Evolutionary conservation across 2,888 invertebrate species (phyloP), one percentile per base, ranked within the genome.

Genomic region (Scaptomyza parva): DNA sequence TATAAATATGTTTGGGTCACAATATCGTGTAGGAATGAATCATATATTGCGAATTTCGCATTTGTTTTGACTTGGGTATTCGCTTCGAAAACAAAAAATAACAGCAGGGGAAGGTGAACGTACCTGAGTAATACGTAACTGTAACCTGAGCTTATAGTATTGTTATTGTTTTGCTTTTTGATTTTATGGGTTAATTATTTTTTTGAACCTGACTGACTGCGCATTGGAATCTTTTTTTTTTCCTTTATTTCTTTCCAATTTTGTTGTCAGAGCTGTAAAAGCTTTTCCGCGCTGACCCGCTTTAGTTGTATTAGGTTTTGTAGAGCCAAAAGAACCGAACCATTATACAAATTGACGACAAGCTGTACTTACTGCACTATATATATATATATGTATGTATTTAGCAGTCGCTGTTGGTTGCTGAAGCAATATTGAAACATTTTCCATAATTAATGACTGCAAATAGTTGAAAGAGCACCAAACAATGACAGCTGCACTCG

Each of bases 381-480:
- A 37, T 37, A 9, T 17, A 8, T 20, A 37, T 30, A 22, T 12
- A n/a, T 33, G 8, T 33, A 22, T 20, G 9, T 20, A 40, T 39
- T 18, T 40, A 35, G 1, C 0, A n/a, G 33, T 17, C 11, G 52
- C 44, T 60, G 48, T 37, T 45, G 33, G 35, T 35, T 22, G 50
- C 66, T 59, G 60, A 47, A 58, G 74, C 61, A 57, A 78, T 77
- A 78, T 70, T 81, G 69, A 82, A 81, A 84, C 64, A 72, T 75
- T 84, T 75, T 75, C 52, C 82, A 70, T 82, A 80, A 82, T 82
- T 84, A 86, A 82, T 86, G 81, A 50, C 70, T 62, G 65, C 59
- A 77, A 80, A 86, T 83, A 83, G 74, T 74, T 66, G 55, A 63
- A 61, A 52, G 55, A 62, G 61, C 20, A 43, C 24, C 30, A 55